Percentiles rank a stretch among this genome's conserved stretches.
Evolutionary conservation across 1,140 invertebrate species (phyloP).

Genomic region (Drosophila mayri): DNA sequence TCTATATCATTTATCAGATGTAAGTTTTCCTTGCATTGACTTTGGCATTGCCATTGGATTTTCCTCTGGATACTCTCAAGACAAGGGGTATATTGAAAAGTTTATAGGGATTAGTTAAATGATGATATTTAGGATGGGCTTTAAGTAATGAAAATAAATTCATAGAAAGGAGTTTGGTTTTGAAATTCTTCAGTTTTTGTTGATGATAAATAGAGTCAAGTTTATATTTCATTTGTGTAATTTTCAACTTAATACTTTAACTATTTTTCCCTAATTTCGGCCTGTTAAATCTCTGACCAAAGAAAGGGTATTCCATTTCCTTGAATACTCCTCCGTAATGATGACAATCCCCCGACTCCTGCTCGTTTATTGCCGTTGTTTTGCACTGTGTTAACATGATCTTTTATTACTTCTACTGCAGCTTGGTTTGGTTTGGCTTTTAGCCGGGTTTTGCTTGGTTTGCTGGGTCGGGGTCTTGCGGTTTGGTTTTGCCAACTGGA

Average conservation of each 20-base stretch:
- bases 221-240: background rate
- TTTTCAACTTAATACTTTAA: background rate
- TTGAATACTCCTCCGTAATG: background rate
- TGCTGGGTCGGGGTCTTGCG: slow-evolving; percentile 28
- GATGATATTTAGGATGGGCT: background rate
- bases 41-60: slow-evolving; percentile 64
- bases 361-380: slow-evolving; percentile 47
- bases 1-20: slow-evolving; percentile 82
- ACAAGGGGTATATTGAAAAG: background rate
- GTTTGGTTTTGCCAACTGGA: slow-evolving; percentile 39
- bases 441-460: slow-evolving; percentile 7
- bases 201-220: background rate
- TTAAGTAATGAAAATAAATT: background rate
- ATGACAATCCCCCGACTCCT: slow-evolving; percentile 16
- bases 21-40: slow-evolving; percentile 69
- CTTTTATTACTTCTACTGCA: slow-evolving; percentile 72
- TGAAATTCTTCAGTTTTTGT: background rate
- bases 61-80: background rate
- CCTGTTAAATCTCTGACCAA: background rate
- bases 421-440: slow-evolving; percentile 19
- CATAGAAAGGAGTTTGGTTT: too few relatives aligned
- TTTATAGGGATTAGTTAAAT: too few relatives aligned
- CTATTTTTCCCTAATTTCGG: background rate
- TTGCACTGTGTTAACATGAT: slow-evolving; percentile 76
- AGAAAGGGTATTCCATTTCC: slow-evolving; percentile 9